Evolutionary conservation across 2,888 invertebrate genomes (phyloP).

Genomic region (Melinaea menophilus): DNA sequence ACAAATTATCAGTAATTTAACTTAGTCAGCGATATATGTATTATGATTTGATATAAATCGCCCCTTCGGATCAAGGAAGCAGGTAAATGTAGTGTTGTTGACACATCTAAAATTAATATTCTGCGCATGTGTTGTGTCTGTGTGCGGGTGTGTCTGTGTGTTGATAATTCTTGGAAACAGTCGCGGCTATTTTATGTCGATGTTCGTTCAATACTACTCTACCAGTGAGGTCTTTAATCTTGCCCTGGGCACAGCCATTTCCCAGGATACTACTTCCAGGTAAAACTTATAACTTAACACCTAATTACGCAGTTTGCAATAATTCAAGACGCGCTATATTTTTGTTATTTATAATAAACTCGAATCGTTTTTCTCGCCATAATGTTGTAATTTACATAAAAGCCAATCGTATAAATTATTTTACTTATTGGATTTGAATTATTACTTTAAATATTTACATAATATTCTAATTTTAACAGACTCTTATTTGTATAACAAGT

Average conservation of each 20-base stretch:
- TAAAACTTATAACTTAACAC: no score
- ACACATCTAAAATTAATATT: constrained; percentile 62
- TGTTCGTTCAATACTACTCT: constrained; percentile 56
- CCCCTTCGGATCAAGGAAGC: constrained; percentile 17
- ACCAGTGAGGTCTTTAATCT: constrained; percentile 38
- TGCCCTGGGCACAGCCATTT: constrained; percentile 15
- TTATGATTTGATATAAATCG: constrained; percentile 15
- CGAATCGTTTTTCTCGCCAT: no score
- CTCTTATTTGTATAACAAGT: no score
- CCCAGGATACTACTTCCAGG: constrained; percentile 9
- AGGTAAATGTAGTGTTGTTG: constrained; percentile 45
- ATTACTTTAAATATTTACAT: no score
- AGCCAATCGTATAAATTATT: no score
- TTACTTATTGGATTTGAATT: no score
- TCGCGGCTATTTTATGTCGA: constrained; percentile 42
- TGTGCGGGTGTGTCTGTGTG: constrained; percentile 37
- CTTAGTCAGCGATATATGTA: constrained; percentile 7
- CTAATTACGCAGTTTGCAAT: no score
- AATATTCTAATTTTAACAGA: no score
- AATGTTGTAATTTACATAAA: no score
- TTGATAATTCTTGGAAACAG: constrained; percentile 67
- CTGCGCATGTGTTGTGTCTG: constrained; percentile 44
- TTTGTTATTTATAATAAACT: no score
- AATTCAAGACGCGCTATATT: no score
- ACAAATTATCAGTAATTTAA: no score